phyloP scores from a whole-genome alignment of 2,113 vertebrate species.

The Haliaeetus leucogaster region DNA sequence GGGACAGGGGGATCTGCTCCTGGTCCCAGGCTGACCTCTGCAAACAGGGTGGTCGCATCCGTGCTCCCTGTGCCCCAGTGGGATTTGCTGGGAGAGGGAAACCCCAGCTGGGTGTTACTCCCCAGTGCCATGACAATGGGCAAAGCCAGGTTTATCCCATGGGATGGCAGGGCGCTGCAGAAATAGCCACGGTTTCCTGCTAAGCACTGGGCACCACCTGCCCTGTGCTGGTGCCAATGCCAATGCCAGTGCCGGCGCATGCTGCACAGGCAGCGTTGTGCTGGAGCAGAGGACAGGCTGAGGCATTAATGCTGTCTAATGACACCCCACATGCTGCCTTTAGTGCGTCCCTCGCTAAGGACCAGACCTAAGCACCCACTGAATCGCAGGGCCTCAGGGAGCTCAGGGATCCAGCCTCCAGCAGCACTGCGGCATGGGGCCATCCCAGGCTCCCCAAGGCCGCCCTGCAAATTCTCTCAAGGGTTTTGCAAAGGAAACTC shows the following conservation, averaged over 20 bases:
- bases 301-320: rapidly evolving
- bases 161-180: background rate
- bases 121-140: rapidly evolving
- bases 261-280: rapidly evolving
- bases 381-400: rapidly evolving
- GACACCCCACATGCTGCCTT: background rate
- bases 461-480: background rate
- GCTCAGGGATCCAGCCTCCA: background rate
- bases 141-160: rapidly evolving
- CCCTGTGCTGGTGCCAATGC: background rate
- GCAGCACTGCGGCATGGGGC: background rate
- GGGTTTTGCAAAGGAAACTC: background rate
- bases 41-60: background rate
- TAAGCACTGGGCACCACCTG: background rate
- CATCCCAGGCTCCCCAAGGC: background rate
- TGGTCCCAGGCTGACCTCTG: background rate
- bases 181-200: rapidly evolving
- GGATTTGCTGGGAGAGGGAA: background rate
- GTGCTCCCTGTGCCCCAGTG: rapidly evolving
- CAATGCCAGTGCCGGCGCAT: rapidly evolving
- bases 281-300: background rate
- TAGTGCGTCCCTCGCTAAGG: background rate
- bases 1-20: background rate
- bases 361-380: background rate
- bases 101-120: background rate